A percentile compares a stretch with the other conserved stretches of the same genome.
phyloP scores from a whole-genome alignment of 2,113 vertebrate species.

The Orientallactaga bullata region DNA sequence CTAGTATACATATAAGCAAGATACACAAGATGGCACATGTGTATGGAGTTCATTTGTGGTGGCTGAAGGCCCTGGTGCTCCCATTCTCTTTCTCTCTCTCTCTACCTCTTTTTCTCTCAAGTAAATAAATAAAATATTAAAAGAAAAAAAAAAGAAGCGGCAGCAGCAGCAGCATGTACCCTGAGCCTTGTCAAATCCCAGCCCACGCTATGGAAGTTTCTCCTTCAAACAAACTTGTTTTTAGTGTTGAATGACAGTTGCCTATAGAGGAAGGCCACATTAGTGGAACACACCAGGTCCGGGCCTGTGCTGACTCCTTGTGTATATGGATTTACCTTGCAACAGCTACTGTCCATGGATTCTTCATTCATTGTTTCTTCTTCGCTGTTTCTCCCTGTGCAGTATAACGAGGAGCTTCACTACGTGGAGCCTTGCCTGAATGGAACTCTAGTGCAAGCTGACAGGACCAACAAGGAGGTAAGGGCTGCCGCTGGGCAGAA shows the following conservation, averaged over 20 bases:
- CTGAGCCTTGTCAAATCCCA: constrained; percentile 20
- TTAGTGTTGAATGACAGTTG: neutral
- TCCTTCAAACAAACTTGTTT: constrained; percentile 13
- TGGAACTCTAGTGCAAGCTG: constrained; percentile 97
- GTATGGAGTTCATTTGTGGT: too few relatives aligned
- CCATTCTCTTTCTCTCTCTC: too few relatives aligned
- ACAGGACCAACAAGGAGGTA: constrained; percentile 98
- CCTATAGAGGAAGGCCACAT: neutral
- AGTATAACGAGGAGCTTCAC: constrained; percentile 98
- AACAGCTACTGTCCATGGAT: constrained; percentile 66
- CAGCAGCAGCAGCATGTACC: too few relatives aligned
- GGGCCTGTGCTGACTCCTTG: constrained; percentile 23
- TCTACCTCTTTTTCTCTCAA: too few relatives aligned
- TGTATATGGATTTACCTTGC: constrained; percentile 52
- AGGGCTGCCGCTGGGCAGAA: constrained; percentile 68
- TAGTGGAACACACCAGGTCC: neutral
- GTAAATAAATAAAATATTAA: too few relatives aligned
- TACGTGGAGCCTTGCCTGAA: constrained; percentile 98
- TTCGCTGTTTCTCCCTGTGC: constrained; percentile 77
- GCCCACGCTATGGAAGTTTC: neutral
- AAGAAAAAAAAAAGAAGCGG: too few relatives aligned
- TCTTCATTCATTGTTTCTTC: constrained; percentile 75
- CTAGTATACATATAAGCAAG: too few relatives aligned
- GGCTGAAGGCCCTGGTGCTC: too few relatives aligned
- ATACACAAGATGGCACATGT: too few relatives aligned